Conservation (phyloP, 2,113 vertebrate species). For the Oncorhynchus mykiss region DNA sequence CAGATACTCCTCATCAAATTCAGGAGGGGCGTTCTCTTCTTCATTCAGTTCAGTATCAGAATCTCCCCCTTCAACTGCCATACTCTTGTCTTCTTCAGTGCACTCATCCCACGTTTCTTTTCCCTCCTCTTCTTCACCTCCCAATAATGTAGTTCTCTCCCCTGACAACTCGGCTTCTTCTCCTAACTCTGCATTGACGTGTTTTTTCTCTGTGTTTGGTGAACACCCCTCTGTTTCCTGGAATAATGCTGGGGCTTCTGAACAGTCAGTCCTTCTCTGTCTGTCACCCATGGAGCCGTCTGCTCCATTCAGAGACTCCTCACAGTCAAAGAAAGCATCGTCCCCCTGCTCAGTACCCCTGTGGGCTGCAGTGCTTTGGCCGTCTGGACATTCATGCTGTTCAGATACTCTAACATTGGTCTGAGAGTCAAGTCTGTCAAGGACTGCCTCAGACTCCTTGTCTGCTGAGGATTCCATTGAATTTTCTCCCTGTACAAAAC, state of each 20-base stretch:
- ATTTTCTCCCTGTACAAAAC: no score
- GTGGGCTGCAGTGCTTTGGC: not conserved
- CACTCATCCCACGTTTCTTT: constrained; percentile 14
- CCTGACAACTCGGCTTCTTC: constrained; percentile 11
- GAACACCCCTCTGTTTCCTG: not conserved
- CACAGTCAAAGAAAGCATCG: constrained; percentile 56
- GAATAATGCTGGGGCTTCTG: not conserved
- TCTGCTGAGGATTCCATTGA: constrained; percentile 4
- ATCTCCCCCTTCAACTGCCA: constrained; percentile 29
- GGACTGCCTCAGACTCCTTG: not conserved
- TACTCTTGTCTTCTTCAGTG: constrained; percentile 18
- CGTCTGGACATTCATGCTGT: not conserved
- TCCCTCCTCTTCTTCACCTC: constrained; percentile 12
- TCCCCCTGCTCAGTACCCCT: constrained; percentile 33
- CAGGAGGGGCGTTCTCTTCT: constrained; percentile 10
- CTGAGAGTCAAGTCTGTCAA: not conserved
- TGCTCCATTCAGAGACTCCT: constrained; percentile 25
- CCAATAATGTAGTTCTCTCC: not conserved
- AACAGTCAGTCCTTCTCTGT: constrained; percentile 10
- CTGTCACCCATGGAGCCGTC: constrained; percentile 4
- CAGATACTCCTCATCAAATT: constrained; percentile 55
- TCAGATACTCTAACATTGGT: not conserved
- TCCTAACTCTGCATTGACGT: not conserved
- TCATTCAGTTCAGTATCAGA: constrained; percentile 41
- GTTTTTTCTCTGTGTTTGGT: not conserved